Conservation (phyloP, 2,888 invertebrate species). For the Brachyptera putata region DNA sequence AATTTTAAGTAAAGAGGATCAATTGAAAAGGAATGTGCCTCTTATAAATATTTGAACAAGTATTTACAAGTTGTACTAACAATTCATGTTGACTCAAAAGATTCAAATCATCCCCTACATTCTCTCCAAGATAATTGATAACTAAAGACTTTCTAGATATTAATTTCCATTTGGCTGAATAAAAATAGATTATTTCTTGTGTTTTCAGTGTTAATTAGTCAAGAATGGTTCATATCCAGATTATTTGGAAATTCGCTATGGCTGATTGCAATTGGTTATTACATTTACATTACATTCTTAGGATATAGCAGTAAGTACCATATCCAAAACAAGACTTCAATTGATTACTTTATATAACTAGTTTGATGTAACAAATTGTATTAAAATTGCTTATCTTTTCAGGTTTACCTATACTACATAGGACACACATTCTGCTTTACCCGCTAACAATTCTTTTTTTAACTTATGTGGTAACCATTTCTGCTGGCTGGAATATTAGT, state of each 20-base stretch:
- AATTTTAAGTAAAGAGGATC: too few relatives aligned
- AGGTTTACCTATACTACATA: slow-evolving; percentile 84
- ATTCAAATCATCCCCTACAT: too few relatives aligned
- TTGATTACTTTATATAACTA: background rate
- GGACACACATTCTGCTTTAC: slow-evolving; percentile 77
- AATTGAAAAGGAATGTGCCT: too few relatives aligned
- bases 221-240: slow-evolving; percentile 71
- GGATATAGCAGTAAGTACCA: slow-evolving; percentile 84
- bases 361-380: background rate
- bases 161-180: too few relatives aligned
- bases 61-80: too few relatives aligned
- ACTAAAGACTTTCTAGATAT: too few relatives aligned
- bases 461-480: slow-evolving; percentile 71
- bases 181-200: too few relatives aligned
- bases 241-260: slow-evolving; percentile 91
- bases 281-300: slow-evolving; percentile 94
- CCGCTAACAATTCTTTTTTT: slow-evolving; percentile 75
- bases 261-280: slow-evolving; percentile 86
- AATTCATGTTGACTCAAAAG: too few relatives aligned
- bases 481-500: slow-evolving; percentile 80
- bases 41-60: too few relatives aligned
- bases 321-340: background rate
- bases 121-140: too few relatives aligned
- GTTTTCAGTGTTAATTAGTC: slow-evolving; percentile 69
- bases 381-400: slow-evolving; percentile 42